These are phyloP conservation scores for Oxytorus armatus DNA, from an alignment of 2,888 invertebrate genomes.

Conservation along the genomic window DNA sequence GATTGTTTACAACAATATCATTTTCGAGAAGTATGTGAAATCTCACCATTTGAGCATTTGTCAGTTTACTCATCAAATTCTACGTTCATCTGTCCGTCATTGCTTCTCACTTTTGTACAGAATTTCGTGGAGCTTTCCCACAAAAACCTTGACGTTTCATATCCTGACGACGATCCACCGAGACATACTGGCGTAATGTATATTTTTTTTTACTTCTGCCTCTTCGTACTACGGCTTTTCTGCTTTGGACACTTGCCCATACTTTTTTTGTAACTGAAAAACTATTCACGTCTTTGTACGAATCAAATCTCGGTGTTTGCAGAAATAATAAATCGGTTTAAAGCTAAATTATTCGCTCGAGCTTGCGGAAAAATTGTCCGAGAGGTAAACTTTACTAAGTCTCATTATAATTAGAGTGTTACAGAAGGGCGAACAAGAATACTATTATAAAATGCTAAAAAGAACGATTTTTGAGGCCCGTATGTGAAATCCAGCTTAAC, in stretches of 20 bases:
- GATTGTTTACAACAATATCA: too few species aligned
- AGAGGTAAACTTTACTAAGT: conserved; percentile 2
- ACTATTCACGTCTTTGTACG: conserved; percentile 23
- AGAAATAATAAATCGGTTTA: conserved; percentile 49
- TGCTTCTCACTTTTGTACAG: too few species aligned
- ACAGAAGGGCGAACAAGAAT: conserved; percentile 4
- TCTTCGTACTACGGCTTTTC: neutral
- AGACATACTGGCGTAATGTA: neutral
- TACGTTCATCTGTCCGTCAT: too few species aligned
- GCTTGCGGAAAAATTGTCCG: conserved; percentile 20
- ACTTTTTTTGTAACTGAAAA: conserved; percentile 34
- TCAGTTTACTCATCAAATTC: too few species aligned
- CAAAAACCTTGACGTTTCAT: neutral
- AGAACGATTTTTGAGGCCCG: neutral
- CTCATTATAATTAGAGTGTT: conserved; percentile 31
- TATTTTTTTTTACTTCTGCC: neutral
- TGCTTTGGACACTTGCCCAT: conserved; percentile 14
- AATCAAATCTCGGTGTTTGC: conserved; percentile 26
- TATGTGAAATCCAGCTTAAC: neutral
- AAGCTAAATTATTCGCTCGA: conserved; percentile 47
- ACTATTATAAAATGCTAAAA: neutral
- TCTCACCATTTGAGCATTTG: too few species aligned
- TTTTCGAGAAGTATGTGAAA: too few species aligned
- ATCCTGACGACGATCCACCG: neutral
- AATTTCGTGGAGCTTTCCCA: too few species aligned